Evolutionary conservation across 2,113 vertebrate genomes (phyloP).

Genomic region (Seriola aureovittata): DNA sequence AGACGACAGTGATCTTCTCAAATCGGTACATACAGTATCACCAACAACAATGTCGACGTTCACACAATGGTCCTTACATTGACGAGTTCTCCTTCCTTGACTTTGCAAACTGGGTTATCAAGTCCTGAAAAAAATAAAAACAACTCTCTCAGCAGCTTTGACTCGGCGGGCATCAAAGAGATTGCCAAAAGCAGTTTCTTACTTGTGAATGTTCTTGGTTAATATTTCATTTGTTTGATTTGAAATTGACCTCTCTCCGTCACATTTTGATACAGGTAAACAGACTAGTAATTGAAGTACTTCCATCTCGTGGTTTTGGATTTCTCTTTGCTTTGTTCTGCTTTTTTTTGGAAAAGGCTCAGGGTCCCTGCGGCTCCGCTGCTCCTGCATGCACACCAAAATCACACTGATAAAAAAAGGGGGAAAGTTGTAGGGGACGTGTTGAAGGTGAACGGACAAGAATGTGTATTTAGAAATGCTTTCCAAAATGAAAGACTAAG

Average conservation of each 20-base stretch:
- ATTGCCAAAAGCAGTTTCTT: constrained; percentile 73
- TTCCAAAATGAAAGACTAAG: neutral
- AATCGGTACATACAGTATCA: constrained; percentile 27
- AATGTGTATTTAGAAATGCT: constrained; percentile 1
- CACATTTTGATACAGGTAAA: constrained; percentile 58
- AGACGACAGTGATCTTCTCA: constrained; percentile 16
- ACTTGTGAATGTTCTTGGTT: constrained; percentile 66
- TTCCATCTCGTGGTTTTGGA: constrained; percentile 26
- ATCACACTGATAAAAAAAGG: neutral
- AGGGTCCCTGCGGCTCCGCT: neutral
- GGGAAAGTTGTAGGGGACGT: neutral
- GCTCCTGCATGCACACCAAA: neutral
- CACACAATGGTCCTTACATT: constrained; percentile 34
- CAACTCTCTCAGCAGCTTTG: constrained; percentile 59
- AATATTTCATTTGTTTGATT: constrained; percentile 78
- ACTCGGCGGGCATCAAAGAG: constrained; percentile 70
- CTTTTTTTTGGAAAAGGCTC: neutral
- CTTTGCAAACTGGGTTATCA: constrained; percentile 71
- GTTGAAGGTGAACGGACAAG: neutral
- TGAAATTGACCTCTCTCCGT: constrained; percentile 59
- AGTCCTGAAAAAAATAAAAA: constrained; percentile 59
- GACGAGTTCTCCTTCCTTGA: constrained; percentile 60
- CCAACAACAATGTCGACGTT: constrained; percentile 23
- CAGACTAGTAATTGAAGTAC: constrained; percentile 31
- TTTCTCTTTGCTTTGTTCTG: neutral